Percentiles rank a stretch among this genome's conserved stretches.
Evolutionary conservation across 2,113 vertebrate species (phyloP).

Genomic region (Pteropus alecto): DNA sequence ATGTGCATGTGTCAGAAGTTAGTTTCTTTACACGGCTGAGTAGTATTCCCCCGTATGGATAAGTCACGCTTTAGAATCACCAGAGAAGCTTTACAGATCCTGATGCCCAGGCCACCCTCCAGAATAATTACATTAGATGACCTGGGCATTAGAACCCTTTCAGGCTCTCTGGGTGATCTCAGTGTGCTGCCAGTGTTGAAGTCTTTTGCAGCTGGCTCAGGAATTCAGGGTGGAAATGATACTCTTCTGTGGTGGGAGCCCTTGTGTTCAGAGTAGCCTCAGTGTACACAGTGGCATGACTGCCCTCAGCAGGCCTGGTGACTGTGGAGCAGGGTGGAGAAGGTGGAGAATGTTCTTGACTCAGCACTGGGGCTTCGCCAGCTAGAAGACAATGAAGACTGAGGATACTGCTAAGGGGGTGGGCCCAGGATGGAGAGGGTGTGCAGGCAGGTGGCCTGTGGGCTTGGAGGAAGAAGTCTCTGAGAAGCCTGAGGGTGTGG

Average conservation of each 20-base stretch:
- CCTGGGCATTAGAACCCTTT: background rate
- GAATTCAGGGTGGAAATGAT: background rate
- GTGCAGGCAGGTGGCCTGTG: background rate
- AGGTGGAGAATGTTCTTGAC: background rate
- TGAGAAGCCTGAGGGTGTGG: background rate
- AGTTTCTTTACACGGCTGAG: background rate
- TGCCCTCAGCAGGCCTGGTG: background rate
- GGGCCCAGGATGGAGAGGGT: background rate
- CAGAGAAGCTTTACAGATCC: background rate
- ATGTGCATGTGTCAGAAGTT: background rate
- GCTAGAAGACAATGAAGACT: background rate
- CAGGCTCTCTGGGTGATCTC: background rate
- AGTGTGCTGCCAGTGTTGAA: rapidly evolving
- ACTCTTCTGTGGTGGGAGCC: background rate
- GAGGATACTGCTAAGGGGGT: background rate
- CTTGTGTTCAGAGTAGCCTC: background rate
- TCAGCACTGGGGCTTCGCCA: background rate
- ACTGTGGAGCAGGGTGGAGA: background rate
- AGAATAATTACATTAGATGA: background rate
- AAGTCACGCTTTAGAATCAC: background rate
- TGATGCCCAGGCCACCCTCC: background rate
- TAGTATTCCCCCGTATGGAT: background rate
- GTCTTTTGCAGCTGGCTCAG: background rate
- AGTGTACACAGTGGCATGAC: rapidly evolving
- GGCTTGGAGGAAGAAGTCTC: background rate